Percentiles rank a stretch among this genome's conserved stretches.
phyloP scores from a whole-genome alignment of 2,888 invertebrate genomes.

The Augiades crinisus region DNA sequence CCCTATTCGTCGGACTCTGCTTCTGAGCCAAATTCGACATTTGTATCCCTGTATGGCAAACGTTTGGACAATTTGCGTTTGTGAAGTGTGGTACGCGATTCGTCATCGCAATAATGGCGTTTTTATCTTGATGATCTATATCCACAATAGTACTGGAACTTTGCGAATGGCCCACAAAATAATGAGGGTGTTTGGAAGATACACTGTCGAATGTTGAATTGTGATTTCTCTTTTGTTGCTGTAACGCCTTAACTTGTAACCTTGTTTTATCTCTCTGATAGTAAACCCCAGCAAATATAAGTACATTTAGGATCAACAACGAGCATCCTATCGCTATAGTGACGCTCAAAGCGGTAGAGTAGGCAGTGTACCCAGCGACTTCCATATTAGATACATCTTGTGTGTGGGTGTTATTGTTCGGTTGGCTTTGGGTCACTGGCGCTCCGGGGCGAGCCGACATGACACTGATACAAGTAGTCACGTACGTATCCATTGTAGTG shows the following conservation, averaged over 20 bases:
- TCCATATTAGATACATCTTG: conserved; percentile 91
- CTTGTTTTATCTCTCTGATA: conserved; percentile 90
- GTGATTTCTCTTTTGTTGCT: conserved; percentile 85
- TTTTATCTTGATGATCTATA: conserved; percentile 88
- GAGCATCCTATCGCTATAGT: conserved; percentile 92
- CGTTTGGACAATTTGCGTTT: conserved; percentile 75
- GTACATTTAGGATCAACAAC: conserved; percentile 88
- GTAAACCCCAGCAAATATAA: conserved; percentile 92
- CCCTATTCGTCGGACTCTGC: conserved; percentile 66
- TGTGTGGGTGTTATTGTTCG: conserved; percentile 83
- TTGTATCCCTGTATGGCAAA: conserved; percentile 83
- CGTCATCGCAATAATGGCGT: conserved; percentile 76
- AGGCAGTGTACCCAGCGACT: conserved; percentile 88
- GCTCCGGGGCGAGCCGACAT: conserved; percentile 86
- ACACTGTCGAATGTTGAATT: conserved; percentile 80
- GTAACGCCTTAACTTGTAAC: conserved; percentile 87
- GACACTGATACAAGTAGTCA: conserved; percentile 87
- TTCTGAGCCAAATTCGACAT: conserved; percentile 74
- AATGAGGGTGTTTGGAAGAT: conserved; percentile 88
- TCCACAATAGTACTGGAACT: conserved; percentile 92
- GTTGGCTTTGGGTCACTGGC: conserved; percentile 64
- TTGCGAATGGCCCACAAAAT: conserved; percentile 88
- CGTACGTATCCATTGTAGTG: conserved; percentile 83
- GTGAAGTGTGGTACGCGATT: conserved; percentile 75
- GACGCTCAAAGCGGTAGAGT: conserved; percentile 88